Evolutionary conservation across 2,113 vertebrate genomes (phyloP).

Genomic region (Coptodon bakossiorum): DNA sequence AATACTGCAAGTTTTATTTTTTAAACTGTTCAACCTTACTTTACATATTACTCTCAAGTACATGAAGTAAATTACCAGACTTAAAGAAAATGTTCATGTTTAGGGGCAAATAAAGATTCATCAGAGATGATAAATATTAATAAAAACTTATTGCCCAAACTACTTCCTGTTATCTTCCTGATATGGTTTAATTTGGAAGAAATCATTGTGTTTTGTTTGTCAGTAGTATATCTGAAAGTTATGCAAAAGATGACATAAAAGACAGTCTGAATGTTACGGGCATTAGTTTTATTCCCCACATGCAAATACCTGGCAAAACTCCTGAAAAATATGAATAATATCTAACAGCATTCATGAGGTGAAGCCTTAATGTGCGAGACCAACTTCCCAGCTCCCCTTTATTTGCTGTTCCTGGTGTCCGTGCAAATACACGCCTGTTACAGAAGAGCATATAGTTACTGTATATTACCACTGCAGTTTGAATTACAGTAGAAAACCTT

Average conservation of each 20-base stretch:
- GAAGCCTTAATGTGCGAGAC: accelerated
- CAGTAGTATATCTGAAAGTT: not conserved
- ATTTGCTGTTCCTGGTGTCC: not conserved
- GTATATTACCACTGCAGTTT: not conserved
- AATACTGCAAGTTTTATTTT: not conserved
- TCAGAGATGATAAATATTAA: not conserved
- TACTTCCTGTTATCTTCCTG: not conserved
- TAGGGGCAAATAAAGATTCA: not conserved
- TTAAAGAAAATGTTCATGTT: not conserved
- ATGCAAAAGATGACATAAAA: not conserved
- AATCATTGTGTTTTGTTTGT: not conserved
- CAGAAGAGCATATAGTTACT: not conserved
- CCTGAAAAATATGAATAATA: not conserved
- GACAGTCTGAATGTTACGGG: not conserved
- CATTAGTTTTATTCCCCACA: not conserved
- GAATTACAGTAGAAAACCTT: not conserved
- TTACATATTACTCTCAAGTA: accelerated
- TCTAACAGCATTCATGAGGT: not conserved
- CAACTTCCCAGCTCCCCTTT: not conserved
- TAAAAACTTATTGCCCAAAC: not conserved
- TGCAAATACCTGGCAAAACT: accelerated
- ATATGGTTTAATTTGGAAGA: not conserved
- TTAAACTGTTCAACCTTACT: not conserved
- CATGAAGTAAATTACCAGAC: not conserved
- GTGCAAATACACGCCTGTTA: accelerated